Evolutionary conservation across 2,113 vertebrate genomes (phyloP).

Genomic region (Eulemur rufifrons): DNA sequence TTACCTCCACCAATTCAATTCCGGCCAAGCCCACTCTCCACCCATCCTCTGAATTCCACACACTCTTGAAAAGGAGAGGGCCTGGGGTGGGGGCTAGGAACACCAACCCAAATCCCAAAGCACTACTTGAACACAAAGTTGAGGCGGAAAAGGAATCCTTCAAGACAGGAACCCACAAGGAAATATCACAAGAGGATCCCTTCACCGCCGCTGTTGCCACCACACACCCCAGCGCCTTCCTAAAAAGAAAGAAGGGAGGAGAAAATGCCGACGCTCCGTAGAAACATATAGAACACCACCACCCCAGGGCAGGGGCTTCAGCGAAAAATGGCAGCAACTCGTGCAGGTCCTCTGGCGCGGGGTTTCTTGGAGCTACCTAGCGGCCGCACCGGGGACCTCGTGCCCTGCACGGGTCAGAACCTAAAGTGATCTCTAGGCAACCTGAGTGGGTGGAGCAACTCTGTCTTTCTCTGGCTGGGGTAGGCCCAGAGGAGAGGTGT

Average conservation of each 20-base stretch:
- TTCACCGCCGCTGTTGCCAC: background rate
- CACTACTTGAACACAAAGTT: constrained; percentile 57
- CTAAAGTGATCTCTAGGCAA: constrained; percentile 12
- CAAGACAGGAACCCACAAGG: background rate
- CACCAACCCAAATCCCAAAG: constrained; percentile 31
- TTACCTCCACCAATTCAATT: constrained; percentile 59
- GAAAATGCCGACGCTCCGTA: constrained; percentile 36
- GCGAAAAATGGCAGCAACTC: constrained; percentile 33
- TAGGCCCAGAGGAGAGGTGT: constrained; percentile 37
- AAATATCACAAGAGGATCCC: constrained; percentile 8
- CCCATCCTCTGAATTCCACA: constrained; percentile 50
- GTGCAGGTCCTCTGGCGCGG: background rate
- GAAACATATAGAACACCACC: constrained; percentile 14
- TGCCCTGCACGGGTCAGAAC: background rate
- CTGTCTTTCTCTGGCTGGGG: background rate
- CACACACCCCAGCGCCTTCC: constrained; percentile 9
- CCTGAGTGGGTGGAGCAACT: constrained; percentile 32
- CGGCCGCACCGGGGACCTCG: background rate
- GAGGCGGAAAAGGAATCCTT: constrained; percentile 18
- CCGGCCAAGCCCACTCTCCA: constrained; percentile 56
- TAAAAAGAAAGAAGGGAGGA: constrained; percentile 58
- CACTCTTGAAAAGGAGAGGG: constrained; percentile 25
- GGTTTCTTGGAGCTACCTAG: background rate
- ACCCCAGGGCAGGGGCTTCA: background rate
- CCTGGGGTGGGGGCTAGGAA: background rate